A percentile compares a stretch with the other conserved stretches of the same genome.
Conservation (phyloP, 2,888 invertebrate genomes). For the Thecophora atra region DNA sequence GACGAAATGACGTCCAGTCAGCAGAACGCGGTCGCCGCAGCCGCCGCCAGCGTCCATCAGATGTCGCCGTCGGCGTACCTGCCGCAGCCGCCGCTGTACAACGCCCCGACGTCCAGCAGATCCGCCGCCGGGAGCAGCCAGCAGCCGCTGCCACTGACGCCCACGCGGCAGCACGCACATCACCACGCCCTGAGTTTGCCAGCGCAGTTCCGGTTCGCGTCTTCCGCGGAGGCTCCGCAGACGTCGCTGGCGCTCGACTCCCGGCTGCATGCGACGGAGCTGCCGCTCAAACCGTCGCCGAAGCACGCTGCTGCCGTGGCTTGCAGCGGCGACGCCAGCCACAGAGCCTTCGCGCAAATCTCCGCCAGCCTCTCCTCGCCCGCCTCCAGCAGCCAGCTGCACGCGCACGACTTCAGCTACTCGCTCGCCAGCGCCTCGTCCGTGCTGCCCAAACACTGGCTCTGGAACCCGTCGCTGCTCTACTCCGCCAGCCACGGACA, state of each 20-base stretch:
- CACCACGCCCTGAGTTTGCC: conserved; percentile 42
- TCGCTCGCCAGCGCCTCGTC: conserved; percentile 45
- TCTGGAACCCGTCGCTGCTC: conserved; percentile 65
- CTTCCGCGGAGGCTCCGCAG: conserved; percentile 20
- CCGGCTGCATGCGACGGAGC: conserved; percentile 36
- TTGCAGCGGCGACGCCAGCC: conserved; percentile 39
- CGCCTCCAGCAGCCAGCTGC: conserved; percentile 49
- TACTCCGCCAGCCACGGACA: conserved; percentile 61
- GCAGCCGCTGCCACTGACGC: conserved; percentile 35
- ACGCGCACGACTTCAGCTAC: conserved; percentile 59
- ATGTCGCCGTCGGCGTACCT: conserved; percentile 61
- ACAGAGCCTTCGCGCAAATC: conserved; percentile 40
- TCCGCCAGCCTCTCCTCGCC: conserved; percentile 45
- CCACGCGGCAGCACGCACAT: conserved; percentile 40
- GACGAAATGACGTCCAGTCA: conserved; percentile 69
- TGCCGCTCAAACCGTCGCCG: conserved; percentile 60
- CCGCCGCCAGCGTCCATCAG: conserved; percentile 48
- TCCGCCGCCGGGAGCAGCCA: conserved; percentile 27
- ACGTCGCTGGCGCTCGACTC: conserved; percentile 25
- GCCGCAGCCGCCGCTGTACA: conserved; percentile 57
- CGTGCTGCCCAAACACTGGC: conserved; percentile 64
- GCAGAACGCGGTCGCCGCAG: conserved; percentile 61
- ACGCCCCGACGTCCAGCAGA: conserved; percentile 34
- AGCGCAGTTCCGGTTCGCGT: conserved; percentile 47
- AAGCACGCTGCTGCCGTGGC: conserved; percentile 52